A percentile compares a stretch with the other conserved stretches of the same genome.
Evolutionary conservation across 2,797 vertebrate genomes (phyloP).

Genomic region (Schizothorax lantsangensis): DNA sequence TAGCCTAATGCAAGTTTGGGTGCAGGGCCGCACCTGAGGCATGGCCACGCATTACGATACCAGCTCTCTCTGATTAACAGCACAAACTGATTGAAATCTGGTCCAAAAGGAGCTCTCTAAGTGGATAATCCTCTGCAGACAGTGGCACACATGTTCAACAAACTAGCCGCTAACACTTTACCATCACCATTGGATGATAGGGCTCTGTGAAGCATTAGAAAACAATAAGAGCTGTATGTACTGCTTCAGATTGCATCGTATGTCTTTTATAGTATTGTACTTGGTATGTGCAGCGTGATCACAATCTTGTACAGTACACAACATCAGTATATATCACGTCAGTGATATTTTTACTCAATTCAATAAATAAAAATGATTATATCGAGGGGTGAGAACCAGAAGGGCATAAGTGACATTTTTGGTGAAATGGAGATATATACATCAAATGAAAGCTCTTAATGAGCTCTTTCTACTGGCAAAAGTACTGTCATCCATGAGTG

Average conservation of each 20-base stretch:
- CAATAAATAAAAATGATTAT: neutral
- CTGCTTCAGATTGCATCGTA: neutral
- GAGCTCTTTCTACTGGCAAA: too few species aligned
- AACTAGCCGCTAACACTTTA: slow-evolving; percentile 47
- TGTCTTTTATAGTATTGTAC: neutral
- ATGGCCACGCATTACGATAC: slow-evolving; percentile 54
- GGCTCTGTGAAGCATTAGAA: neutral
- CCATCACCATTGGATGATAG: slow-evolving; percentile 17
- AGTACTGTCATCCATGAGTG: too few species aligned
- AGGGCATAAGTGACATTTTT: too few species aligned
- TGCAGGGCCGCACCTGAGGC: slow-evolving; percentile 57
- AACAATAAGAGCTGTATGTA: slow-evolving; percentile 21
- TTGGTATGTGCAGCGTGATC: neutral
- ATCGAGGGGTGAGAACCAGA: too few species aligned
- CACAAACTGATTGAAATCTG: slow-evolving; percentile 59
- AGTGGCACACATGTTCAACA: slow-evolving; percentile 40
- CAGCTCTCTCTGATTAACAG: slow-evolving; percentile 60
- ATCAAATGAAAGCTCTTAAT: too few species aligned
- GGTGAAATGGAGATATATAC: too few species aligned
- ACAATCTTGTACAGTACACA: neutral
- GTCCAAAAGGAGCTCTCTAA: slow-evolving; percentile 55
- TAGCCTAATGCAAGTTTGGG: slow-evolving; percentile 56
- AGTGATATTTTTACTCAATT: neutral
- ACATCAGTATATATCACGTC: neutral
- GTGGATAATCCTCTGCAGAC: slow-evolving; percentile 56